These are phyloP conservation scores for Hipposideros armiger DNA, from an alignment of 2,113 vertebrate genomes.

Conservation along the genomic window DNA sequence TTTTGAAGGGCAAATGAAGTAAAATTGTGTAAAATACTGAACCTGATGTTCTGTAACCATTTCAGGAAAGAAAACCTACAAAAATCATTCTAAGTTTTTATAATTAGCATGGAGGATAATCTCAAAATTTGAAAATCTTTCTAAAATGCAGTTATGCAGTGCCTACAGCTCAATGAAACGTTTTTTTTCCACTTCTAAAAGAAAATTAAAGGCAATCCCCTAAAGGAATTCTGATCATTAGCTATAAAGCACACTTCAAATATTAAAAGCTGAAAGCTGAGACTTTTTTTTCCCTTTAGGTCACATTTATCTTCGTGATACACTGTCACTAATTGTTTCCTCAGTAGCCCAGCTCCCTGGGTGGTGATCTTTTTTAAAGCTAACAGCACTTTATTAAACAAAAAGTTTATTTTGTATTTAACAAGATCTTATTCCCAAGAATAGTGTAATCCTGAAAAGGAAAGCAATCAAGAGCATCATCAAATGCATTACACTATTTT, in stretches of 20 bases:
- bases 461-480: not conserved
- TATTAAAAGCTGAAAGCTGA: conserved; percentile 8
- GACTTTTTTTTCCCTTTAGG: not conserved
- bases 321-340: conserved; percentile 42
- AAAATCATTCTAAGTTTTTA: not conserved
- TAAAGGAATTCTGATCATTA: not conserved
- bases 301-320: conserved; percentile 1
- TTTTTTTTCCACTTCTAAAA: not conserved
- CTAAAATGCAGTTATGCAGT: not conserved
- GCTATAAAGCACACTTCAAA: conserved; percentile 32
- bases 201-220: conserved; percentile 23
- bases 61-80: not conserved
- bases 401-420: conserved; percentile 60
- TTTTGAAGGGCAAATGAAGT: not conserved
- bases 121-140: conserved; percentile 17
- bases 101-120: not conserved
- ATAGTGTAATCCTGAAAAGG: not conserved
- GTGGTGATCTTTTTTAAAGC: conserved; percentile 33
- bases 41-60: not conserved
- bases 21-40: not conserved
- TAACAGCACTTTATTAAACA: not conserved
- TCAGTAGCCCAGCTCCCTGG: not conserved
- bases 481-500: not conserved
- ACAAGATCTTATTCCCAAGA: not conserved
- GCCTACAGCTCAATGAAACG: not conserved